Evolutionary conservation across 2,888 invertebrate genomes (phyloP), one percentile per base, ranked within the genome.

Genomic region (Drosophila glabriapex): DNA sequence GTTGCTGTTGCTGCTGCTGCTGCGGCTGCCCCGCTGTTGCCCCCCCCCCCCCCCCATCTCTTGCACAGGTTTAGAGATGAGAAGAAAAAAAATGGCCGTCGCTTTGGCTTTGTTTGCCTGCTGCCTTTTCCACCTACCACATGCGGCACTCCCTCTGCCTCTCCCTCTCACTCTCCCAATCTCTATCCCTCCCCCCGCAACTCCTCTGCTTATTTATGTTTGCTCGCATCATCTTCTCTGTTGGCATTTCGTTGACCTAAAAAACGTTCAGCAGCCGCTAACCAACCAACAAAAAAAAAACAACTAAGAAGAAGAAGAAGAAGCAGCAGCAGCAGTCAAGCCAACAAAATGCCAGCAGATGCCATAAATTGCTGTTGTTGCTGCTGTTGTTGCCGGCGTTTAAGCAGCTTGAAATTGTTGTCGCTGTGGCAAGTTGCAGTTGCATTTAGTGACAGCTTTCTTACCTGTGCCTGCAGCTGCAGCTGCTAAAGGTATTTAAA

Each of bases 211-310:
- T 85, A 75, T 90, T 79, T 85, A 85, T 90, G 86, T 88, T 90
- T 85, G 85, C 76, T 77, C 80, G 90, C 89, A 87, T 90, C 84
- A 76, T 70, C 77, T 67, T 80, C 77, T 80, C 68, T 78, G 78
- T 82, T 91, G 90, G 88, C 83, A 89, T 89, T 91, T 87, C 82
- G 86, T 91, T 87, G 86, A 87, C 86, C 86, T 91, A 87, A 87
- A 87, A 91, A 87, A 84, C 80, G 90, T 82, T 89, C 73, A 89
- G 86, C 80, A 82, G 80, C 76, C 76, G 79, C 85, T 75, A 83
- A 83, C 64, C 56, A 72, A 83, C 71, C 37, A 37, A 37, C 37
- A 37, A 37, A 68, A 66, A 73, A 73, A 61, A 73, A 56, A 49
- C 54, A 41, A 50, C 31, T 10, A 59, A 28, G 60, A 50, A 72